Conservation (phyloP, 1,140 invertebrate species). For the Oryzaephilus surinamensis region DNA sequence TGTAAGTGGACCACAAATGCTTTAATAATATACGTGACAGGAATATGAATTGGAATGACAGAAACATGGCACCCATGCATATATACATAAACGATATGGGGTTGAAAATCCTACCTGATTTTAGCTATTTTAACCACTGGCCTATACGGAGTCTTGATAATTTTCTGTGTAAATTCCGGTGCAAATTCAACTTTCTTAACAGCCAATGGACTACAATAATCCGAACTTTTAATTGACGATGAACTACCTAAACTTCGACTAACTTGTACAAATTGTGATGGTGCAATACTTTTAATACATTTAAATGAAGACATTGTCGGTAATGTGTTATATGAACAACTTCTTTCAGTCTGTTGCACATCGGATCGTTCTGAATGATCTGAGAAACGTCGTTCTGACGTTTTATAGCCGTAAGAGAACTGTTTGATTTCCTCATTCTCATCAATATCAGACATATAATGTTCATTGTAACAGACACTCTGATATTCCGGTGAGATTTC, state of each 20-base stretch:
- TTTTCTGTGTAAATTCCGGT: slow-evolving; percentile 15
- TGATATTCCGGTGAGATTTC: slow-evolving; percentile 22
- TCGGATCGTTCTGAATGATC: slow-evolving; percentile 3
- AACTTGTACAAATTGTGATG: background rate
- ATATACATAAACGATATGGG: too few relatives aligned
- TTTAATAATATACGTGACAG: slow-evolving; percentile 11
- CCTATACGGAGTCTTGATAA: slow-evolving; percentile 29
- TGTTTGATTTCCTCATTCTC: slow-evolving; percentile 34
- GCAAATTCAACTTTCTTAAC: slow-evolving; percentile 19
- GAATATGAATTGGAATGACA: too few relatives aligned
- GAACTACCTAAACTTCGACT: too few relatives aligned
- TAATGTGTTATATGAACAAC: slow-evolving; percentile 10
- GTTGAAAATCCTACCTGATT: slow-evolving; percentile 33
- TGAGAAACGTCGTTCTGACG: slow-evolving; percentile 19
- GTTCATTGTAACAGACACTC: slow-evolving; percentile 29
- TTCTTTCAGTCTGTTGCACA: background rate
- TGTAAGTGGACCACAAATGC: slow-evolving; percentile 13
- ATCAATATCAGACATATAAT: slow-evolving; percentile 35
- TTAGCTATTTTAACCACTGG: slow-evolving; percentile 32
- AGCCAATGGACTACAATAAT: slow-evolving; percentile 22
- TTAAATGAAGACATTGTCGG: slow-evolving; percentile 9
- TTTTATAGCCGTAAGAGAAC: slow-evolving; percentile 24
- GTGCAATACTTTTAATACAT: slow-evolving; percentile 3
- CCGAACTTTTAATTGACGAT: slow-evolving; percentile 31
- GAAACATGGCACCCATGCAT: too few relatives aligned